Evolutionary conservation across 1,140 invertebrate genomes (phyloP), one percentile per base, ranked within the genome.

Genomic region (Bombyx mandarina): DNA sequence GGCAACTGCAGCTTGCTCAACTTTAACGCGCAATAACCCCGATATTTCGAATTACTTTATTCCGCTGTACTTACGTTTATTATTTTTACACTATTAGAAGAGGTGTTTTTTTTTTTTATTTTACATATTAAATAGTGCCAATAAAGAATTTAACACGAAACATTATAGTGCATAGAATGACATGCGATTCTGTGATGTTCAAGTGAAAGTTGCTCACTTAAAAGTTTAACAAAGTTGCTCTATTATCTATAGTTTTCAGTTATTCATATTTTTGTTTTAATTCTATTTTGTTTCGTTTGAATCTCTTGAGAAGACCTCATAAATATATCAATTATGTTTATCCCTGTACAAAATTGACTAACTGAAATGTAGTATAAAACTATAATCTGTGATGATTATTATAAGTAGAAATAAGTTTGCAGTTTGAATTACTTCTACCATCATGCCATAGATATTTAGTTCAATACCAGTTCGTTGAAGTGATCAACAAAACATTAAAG

Each of bases 201-300:
- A 69, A 67, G 61, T 75, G 66, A 73, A 79, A 71, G 73, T 84
- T 84, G 77, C 79, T 84, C 79, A 84, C 62, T 81, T 79, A 62
- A 78, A 75, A 77, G 76, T 79, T 82, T 80, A 79, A 71, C 69
- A 75, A 75, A 77, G 68, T 77, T 82, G 63, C n/a, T 43, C 9
- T 49, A 22, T 18, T 18, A 18, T 56, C 22, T 9, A 56, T 56
- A 56, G 54, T 56, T 42, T 56, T 49, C 48, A 49, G 5, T 49
- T 56, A 12, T 43, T 49, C 35, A 48, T n/a, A 48, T 18, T 42
- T 10, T 56, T 8, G 2, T n/a, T 9, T 52, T 1, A 46, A 43
- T 42, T 35, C 4, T 54, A 54, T 45, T 48, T n/a, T 46, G 18
- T 43, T 9, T 26, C 8, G 43, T 45, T 45, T 54, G 7, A 45